A percentile compares a stretch with the other conserved stretches of the same genome.
phyloP scores from a whole-genome alignment of 53 echinoderm and acorn worm species.

The Paelopatides confundens region DNA sequence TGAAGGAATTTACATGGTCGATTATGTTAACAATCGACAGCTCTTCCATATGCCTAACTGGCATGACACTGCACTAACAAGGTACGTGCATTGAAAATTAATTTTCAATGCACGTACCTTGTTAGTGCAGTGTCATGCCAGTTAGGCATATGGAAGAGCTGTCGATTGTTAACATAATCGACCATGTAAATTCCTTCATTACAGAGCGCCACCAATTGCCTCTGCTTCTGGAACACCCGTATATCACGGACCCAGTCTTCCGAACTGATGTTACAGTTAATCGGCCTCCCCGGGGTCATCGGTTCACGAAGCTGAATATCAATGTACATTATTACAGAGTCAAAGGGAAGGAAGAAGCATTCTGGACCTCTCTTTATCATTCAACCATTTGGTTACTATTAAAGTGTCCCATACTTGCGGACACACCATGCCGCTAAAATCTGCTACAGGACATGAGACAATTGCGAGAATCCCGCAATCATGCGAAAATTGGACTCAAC shows the following conservation, averaged over 20 bases:
- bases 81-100: conserved; percentile 64
- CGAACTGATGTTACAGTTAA: conserved; percentile 71
- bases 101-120: conserved; percentile 63
- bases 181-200: conserved; percentile 91
- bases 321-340: no score
- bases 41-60: conserved; percentile 82
- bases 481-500: no score
- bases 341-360: no score
- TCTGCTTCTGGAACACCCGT: conserved; percentile 74
- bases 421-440: no score
- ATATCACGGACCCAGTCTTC: conserved; percentile 90
- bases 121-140: conserved; percentile 94
- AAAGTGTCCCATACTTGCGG: no score
- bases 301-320: conserved; percentile 77
- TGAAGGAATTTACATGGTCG: conserved; percentile 85
- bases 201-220: conserved; percentile 80
- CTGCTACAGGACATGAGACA: no score
- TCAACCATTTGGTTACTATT: no score
- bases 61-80: conserved; percentile 90
- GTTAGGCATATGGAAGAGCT: conserved; percentile 81
- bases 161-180: conserved; percentile 76
- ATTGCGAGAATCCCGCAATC: no score
- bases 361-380: no score
- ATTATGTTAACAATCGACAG: conserved; percentile 81
- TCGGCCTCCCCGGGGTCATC: conserved; percentile 66